Evolutionary conservation across 2,888 invertebrate species (phyloP).

Genomic region (Drosophila heteroneura): DNA sequence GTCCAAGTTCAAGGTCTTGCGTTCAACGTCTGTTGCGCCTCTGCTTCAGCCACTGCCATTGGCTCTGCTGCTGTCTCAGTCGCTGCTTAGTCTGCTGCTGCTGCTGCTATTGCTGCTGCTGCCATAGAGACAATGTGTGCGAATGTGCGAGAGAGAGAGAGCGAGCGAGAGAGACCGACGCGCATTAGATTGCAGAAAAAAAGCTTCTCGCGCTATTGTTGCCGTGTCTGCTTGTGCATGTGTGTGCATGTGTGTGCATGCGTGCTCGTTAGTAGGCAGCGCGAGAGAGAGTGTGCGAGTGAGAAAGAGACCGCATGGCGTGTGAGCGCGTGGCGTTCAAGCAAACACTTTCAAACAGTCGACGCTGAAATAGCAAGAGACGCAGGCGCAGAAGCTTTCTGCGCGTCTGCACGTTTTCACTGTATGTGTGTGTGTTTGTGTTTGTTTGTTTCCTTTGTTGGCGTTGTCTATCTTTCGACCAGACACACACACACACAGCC

Average conservation of each 20-base stretch:
- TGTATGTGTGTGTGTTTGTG: conserved; percentile 9
- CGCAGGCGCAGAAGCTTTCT: conserved; percentile 44
- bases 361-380: conserved; percentile 38
- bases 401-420: conserved; percentile 39
- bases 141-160: conserved; percentile 11
- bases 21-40: conserved; percentile 66
- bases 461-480: conserved; percentile 22
- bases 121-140: conserved; percentile 51
- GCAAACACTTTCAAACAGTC: conserved; percentile 65
- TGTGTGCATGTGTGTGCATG: conserved; percentile 10
- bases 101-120: conserved; percentile 7
- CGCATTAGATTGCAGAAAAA: conserved; percentile 58
- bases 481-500: not conserved
- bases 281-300: conserved; percentile 5
- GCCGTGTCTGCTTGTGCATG: not conserved
- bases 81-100: conserved; percentile 8
- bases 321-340: conserved; percentile 49
- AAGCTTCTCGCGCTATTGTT: conserved; percentile 49
- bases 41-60: conserved; percentile 16
- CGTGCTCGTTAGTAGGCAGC: not conserved
- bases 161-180: conserved; percentile 22
- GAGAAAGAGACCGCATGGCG: conserved; percentile 16
- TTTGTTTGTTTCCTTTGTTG: conserved; percentile 39
- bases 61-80: conserved; percentile 14
- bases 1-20: conserved; percentile 84